These are phyloP conservation scores for Hoplostethus atlanticus DNA, from an alignment of 2,797 vertebrate genomes.

Conservation along the genomic window DNA sequence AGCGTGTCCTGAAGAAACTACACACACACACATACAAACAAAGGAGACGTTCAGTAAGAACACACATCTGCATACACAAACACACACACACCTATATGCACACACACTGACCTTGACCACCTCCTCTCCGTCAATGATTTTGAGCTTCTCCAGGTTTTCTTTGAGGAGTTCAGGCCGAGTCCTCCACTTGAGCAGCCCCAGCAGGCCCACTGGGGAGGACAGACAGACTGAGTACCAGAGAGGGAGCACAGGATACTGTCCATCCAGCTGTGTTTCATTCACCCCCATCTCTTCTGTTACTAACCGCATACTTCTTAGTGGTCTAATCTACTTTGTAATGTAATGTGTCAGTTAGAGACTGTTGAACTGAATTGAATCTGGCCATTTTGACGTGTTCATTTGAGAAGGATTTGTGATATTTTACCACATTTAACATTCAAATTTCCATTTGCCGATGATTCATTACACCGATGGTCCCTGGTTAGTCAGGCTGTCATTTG, in stretches of 20 bases:
- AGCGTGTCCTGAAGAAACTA: slow-evolving; percentile 97
- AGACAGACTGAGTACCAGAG: slow-evolving; percentile 1
- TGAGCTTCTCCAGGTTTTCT: slow-evolving; percentile 95
- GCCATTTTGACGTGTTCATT: not conserved
- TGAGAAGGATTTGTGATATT: not conserved
- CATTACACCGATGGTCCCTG: not conserved
- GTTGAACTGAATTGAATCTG: too few species aligned
- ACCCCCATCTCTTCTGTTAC: too few species aligned
- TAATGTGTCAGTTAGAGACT: not conserved
- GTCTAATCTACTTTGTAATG: not conserved
- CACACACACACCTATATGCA: not conserved
- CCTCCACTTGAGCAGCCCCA: slow-evolving; percentile 97
- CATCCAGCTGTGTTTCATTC: not conserved
- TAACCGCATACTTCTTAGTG: not conserved
- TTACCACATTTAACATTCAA: not conserved
- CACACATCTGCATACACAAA: slow-evolving; percentile 46
- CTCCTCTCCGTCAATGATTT: slow-evolving; percentile 97
- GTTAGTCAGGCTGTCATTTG: slow-evolving; percentile 17
- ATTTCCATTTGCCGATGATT: slow-evolving; percentile 1
- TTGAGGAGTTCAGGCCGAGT: slow-evolving; percentile 92
- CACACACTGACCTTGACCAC: slow-evolving; percentile 92
- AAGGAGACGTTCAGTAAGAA: slow-evolving; percentile 11
- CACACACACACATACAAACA: not conserved
- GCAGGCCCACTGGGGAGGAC: slow-evolving; percentile 87
- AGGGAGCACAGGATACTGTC: not conserved